Evolutionary conservation across 2,888 invertebrate species (phyloP).

Genomic region (Sepioteuthis lessoniana): DNA sequence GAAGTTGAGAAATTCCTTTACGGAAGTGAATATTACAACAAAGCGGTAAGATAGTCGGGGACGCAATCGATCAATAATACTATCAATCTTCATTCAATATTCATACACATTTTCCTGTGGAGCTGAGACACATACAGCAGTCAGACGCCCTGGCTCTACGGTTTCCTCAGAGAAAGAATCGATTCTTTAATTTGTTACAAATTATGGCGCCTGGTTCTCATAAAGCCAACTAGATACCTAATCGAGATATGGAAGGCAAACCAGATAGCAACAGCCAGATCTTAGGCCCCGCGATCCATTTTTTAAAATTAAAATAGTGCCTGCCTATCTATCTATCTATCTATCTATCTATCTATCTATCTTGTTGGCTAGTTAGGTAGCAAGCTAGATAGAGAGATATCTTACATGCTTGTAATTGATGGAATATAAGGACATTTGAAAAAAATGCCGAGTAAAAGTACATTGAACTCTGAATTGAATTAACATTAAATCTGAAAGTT

Average conservation of each 20-base stretch:
- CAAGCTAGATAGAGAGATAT: too few relatives aligned
- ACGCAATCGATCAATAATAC: background rate
- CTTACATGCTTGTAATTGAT: too few relatives aligned
- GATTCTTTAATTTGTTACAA: background rate
- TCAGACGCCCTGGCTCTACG: background rate
- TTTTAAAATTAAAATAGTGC: too few relatives aligned
- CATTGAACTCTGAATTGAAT: too few relatives aligned
- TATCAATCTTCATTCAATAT: background rate
- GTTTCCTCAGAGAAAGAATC: background rate
- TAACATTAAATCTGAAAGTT: too few relatives aligned
- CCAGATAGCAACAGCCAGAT: background rate
- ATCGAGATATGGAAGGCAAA: background rate
- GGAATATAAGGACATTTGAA: too few relatives aligned
- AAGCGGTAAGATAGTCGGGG: background rate
- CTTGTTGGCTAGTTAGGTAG: too few relatives aligned
- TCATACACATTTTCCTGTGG: background rate
- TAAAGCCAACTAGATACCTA: background rate
- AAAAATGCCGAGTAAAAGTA: too few relatives aligned
- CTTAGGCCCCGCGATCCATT: background rate
- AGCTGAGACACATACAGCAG: background rate
- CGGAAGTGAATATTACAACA: background rate
- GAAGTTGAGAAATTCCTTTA: conserved; percentile 11
- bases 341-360: too few relatives aligned
- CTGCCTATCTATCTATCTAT: too few relatives aligned
- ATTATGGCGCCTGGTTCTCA: background rate